Percentiles rank a stretch among this genome's conserved stretches.
These are phyloP conservation scores for Amphipoea oculea DNA, from an alignment of 2,888 invertebrate genomes.

Conservation along the genomic window DNA sequence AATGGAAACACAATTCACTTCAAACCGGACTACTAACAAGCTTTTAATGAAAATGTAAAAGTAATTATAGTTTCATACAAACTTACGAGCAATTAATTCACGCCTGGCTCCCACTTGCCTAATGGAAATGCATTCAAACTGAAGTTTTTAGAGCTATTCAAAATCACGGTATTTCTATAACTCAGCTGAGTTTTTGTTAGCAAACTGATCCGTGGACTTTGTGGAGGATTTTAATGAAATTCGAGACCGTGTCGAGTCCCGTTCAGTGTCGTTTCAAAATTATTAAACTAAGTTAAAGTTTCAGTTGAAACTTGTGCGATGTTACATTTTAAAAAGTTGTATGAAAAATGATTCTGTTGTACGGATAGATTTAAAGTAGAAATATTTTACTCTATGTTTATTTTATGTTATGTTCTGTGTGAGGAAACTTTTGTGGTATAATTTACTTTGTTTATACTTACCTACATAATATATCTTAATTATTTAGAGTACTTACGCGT, in stretches of 20 bases:
- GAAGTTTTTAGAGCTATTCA: slow-evolving; percentile 60
- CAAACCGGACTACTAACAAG: slow-evolving; percentile 36
- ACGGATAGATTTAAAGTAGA: slow-evolving; percentile 52
- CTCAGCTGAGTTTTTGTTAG: slow-evolving; percentile 57
- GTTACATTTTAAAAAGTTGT: slow-evolving; percentile 60
- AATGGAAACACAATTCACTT: slow-evolving; percentile 23
- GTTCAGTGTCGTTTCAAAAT: slow-evolving; percentile 63
- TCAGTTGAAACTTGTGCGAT: slow-evolving; percentile 54
- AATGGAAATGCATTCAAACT: slow-evolving; percentile 61
- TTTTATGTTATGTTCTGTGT: slow-evolving; percentile 26
- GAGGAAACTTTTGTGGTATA: slow-evolving; percentile 12
- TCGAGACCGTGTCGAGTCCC: slow-evolving; percentile 46
- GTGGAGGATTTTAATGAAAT: slow-evolving; percentile 62
- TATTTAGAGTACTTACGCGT: not conserved
- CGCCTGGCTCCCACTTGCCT: slow-evolving; percentile 55
- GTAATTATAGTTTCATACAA: slow-evolving; percentile 59
- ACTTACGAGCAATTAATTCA: slow-evolving; percentile 62
- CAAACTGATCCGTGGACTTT: slow-evolving; percentile 54
- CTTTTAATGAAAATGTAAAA: slow-evolving; percentile 58
- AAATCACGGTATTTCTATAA: slow-evolving; percentile 61
- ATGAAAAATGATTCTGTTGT: slow-evolving; percentile 59
- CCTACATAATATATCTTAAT: not conserved
- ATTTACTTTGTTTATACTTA: not conserved
- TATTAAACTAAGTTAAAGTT: slow-evolving; percentile 64
- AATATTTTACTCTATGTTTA: slow-evolving; percentile 37